Base-by-base conservation (phyloP, 2,113 vertebrate genomes). In the Otus sunia region DNA sequence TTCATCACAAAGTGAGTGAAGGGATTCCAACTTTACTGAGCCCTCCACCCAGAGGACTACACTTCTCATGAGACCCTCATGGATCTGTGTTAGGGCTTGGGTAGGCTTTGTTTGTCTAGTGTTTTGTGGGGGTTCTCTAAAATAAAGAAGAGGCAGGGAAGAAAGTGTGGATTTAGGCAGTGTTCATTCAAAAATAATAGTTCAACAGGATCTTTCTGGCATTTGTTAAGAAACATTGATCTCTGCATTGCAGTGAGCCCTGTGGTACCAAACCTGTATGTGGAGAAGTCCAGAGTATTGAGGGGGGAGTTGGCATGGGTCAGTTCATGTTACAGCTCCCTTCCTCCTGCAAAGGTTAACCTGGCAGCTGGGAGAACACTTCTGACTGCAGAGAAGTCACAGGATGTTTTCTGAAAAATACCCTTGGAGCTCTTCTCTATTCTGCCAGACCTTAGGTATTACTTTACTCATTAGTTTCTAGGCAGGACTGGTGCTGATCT, bases 121-220 rank as follows among this genome's bases (percentile, higher is more conserved):
- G 3, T 25, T 71, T 74, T 19, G 0, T 27, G 19, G 0, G 5
- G 10, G 4, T 9, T 62, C n/a, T n/a, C 18, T 37, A 6, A 56
- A 69, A 53, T 34, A 27, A 66, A 49, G 27, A 75, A 23, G 36
- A 74, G 16, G 9, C 36, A 53, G 50, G 53, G 50, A 37, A 56
- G 37, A 63, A 32, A 9, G 20, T 32, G 52, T 68, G 66, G 50
- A 36, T 25, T 22, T 26, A 47, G 53, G 41, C 49, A 56, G 4
- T 22, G 27, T 26, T 91, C 6, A 8, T 45, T 55, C 3, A 58
- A 2, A 23, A 45, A 26, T 10, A 26, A 16, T 41, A 22, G 49
- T 27, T 82, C 34, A 41, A 8, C 8, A 30, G 27, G 29, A 23
- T 37, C 55, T 47, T 58, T 53, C 39, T 34, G 50, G 7, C 4